Evolutionary conservation across 2,797 vertebrate genomes (phyloP), one percentile per base, ranked within the genome.

Genomic region (Notamacropus eugenii): DNA sequence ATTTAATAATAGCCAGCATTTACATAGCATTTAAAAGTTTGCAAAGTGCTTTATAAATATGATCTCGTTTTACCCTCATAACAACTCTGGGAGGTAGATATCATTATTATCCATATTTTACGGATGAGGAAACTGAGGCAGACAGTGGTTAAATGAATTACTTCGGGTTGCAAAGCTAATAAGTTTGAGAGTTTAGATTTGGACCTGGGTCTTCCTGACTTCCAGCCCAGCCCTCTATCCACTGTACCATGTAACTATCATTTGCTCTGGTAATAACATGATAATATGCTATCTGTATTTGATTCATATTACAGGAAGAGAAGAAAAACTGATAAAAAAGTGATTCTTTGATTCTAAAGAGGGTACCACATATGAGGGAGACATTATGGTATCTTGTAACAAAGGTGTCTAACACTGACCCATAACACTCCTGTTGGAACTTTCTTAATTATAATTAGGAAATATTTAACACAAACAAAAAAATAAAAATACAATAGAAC

Each of bases 1-100:
- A 3, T 95, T 97, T 96, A 91, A 95, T 87, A 87, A 87, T 87
- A 87, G 24, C 40, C 74, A 87, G 40, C 74, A 87, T 87, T 87
- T 50, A 87, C 74, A 87, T 50, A 46, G 74, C 40, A 87, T 24
- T 50, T 87, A 50, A 87, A 87, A 87, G 40, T 87, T 27, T 46
- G 74, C 74, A 87, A 87, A 50, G 10, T 87, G 74, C 74, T 87
- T 87, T 27, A 87, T 27, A 87, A 87, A 46, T 46, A 87, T 50
- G 40, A 27, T 87, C 40, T 87, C 74, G 27, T 87, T 50, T 87
- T 87, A 27, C 9, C 74, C 74, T 87, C 74, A 46, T 28, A 87
- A 87, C 40, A 87, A 87, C 31, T 2, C 24, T 87, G 40, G 22
- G 40, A 87, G 74, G 3, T 50, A 27, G 74, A 50, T 87, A 19